Evolutionary conservation across 2,797 vertebrate genomes (phyloP), one percentile per base, ranked within the genome.

Genomic region (Chelidonichthys spinosus): DNA sequence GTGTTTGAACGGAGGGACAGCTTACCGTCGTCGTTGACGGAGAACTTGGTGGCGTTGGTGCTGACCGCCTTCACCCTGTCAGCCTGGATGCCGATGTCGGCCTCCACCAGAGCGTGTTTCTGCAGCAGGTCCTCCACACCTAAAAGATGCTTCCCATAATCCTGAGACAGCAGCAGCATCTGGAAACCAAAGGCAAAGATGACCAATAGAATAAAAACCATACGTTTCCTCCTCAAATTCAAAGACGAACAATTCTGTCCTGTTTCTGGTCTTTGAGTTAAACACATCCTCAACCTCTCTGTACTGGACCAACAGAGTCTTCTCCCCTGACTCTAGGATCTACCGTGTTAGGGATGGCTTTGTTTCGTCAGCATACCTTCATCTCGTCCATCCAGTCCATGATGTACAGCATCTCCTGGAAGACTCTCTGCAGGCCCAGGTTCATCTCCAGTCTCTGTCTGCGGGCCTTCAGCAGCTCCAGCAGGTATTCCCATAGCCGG

Each of bases 341-440:
- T 25, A 4, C 46, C 14, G 17, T 55, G 37, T 25, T 11, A 13
- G 56, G 39, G 56, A n/a, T 14, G 46, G 7, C 7, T 42, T 33
- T 33, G 59, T 33, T 43, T 14, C 18, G 25, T 25, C 58, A 2
- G 11, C 11, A 3, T 63, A 97, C 97, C 96, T 98, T 98, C 96
- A 98, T 98, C 92, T 98, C 97, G 1, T 98, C 97, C 98, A 99
- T 99, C 98, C 98, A 99, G 94, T 99, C 98, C 97, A 99, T 99
- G 86, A 99, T 97, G 92, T 98, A 96, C 1, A 99, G 96, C 98
- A 99, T 91, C 78, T 99, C 98, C 94, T 99, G 98, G 95, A 99
- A 99, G 85, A 99, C 97, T 64, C 97, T 96, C 89, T 99, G 97
- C 86, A 99, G 92, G 0, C 97, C 97, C 54, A 98, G 95, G 90